Percentiles rank a stretch among this genome's conserved stretches.
These are phyloP conservation scores for Heliornis fulica DNA, from an alignment of 2,113 vertebrate species.

Conservation along the genomic window DNA sequence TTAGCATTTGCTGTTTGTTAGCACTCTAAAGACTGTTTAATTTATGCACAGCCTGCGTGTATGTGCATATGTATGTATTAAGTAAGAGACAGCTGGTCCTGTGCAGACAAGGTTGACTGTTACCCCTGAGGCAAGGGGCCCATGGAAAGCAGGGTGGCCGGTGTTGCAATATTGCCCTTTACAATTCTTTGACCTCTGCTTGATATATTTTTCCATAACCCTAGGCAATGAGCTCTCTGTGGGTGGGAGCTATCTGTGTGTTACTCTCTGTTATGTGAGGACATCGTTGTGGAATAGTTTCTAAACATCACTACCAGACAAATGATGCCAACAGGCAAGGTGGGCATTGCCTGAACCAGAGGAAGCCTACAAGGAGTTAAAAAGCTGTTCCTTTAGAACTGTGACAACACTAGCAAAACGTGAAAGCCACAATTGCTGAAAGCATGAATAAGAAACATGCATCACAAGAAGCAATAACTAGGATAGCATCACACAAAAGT, in stretches of 20 bases:
- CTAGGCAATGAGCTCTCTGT: constrained; percentile 4
- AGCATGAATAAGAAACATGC: neutral
- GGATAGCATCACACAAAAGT: neutral
- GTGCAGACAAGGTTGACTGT: constrained; percentile 29
- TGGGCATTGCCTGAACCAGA: neutral
- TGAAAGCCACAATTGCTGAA: neutral
- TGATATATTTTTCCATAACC: constrained; percentile 60
- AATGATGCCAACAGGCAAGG: neutral
- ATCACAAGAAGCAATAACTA: neutral
- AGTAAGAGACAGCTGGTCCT: constrained; percentile 26
- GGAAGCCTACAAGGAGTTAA: neutral
- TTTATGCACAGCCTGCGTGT: neutral
- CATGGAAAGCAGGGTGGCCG: neutral
- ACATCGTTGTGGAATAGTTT: neutral
- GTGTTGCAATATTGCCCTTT: constrained; percentile 28
- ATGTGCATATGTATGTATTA: neutral
- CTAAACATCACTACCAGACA: neutral
- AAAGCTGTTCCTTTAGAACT: neutral
- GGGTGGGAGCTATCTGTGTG: constrained; percentile 26
- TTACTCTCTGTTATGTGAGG: neutral
- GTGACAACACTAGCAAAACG: neutral
- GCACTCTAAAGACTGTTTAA: neutral
- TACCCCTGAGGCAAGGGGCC: constrained; percentile 23
- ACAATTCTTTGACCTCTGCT: constrained; percentile 22
- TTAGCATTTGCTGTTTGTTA: constrained; percentile 25